Evolutionary conservation across 2,797 vertebrate genomes (phyloP).

Genomic region (Microctenopoma steveboyesi): DNA sequence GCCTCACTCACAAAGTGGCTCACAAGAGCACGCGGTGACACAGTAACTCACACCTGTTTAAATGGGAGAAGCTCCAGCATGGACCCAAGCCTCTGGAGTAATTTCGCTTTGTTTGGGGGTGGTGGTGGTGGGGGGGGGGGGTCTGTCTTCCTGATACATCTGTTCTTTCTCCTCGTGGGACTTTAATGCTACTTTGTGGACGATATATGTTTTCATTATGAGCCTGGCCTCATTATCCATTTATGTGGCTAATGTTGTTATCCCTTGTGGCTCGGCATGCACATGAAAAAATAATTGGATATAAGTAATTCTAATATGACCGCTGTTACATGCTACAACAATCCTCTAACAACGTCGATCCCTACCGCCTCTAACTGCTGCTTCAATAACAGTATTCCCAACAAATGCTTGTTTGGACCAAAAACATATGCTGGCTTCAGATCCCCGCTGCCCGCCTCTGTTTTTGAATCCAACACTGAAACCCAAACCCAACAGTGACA

Average conservation of each 20-base stretch:
- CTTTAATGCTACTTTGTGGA: slow-evolving; percentile 44
- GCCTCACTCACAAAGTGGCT: slow-evolving; percentile 24
- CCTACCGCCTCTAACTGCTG: background rate
- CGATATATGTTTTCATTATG: slow-evolving; percentile 47
- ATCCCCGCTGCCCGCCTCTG: background rate
- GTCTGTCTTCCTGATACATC: slow-evolving; percentile 40
- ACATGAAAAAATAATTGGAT: slow-evolving; percentile 56
- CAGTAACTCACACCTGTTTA: slow-evolving; percentile 55
- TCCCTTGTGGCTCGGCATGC: slow-evolving; percentile 48
- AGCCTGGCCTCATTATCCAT: slow-evolving; percentile 61
- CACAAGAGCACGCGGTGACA: slow-evolving; percentile 39
- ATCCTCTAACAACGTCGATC: background rate
- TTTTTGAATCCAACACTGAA: slow-evolving; percentile 2
- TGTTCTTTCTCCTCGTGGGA: slow-evolving; percentile 34
- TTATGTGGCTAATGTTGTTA: slow-evolving; percentile 59
- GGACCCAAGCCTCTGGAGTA: slow-evolving; percentile 27
- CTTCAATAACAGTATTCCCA: background rate
- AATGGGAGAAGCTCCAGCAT: slow-evolving; percentile 32
- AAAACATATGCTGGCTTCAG: slow-evolving; percentile 1
- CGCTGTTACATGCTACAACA: slow-evolving; percentile 20
- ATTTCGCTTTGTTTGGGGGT: slow-evolving; percentile 33
- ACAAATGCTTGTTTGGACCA: background rate
- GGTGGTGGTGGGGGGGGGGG: background rate
- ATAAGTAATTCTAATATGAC: slow-evolving; percentile 45
- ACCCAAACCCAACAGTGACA: background rate